Evolutionary conservation across 2,797 vertebrate species (phyloP).

Genomic region (Dendrocincla tyrannina): DNA sequence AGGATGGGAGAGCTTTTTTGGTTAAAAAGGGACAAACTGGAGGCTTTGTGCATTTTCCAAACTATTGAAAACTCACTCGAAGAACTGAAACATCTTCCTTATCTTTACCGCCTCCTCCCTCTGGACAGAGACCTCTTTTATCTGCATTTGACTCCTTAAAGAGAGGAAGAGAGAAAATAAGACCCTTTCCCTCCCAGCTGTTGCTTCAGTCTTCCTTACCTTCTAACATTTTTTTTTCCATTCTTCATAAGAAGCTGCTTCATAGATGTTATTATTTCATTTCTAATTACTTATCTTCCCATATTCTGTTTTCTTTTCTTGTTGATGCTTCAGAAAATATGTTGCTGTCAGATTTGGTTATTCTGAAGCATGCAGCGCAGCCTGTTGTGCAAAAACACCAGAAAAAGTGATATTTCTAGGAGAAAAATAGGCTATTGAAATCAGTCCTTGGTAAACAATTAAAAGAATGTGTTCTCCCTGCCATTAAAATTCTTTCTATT

Average conservation of each 20-base stretch:
- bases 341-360: not conserved
- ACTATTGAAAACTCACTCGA: not conserved
- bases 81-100: not conserved
- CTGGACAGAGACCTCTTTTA: not conserved
- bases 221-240: not conserved
- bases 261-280: not conserved
- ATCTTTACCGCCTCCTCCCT: not conserved
- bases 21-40: not conserved
- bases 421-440: not conserved
- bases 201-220: not conserved
- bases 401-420: not conserved
- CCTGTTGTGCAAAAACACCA: not conserved
- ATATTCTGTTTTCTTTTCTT: not conserved
- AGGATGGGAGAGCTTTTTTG: not conserved
- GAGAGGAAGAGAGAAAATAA: not conserved
- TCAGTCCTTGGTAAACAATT: not conserved
- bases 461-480: not conserved
- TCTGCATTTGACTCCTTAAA: not conserved
- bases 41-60: not conserved
- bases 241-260: not conserved
- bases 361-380: not conserved
- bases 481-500: not conserved
- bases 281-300: not conserved
- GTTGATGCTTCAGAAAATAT: not conserved
- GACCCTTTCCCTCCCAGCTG: accelerated